A percentile compares a stretch with the other conserved stretches of the same genome.
Evolutionary conservation across 2,113 vertebrate species (phyloP).

Genomic region (Camelus bactrianus): DNA sequence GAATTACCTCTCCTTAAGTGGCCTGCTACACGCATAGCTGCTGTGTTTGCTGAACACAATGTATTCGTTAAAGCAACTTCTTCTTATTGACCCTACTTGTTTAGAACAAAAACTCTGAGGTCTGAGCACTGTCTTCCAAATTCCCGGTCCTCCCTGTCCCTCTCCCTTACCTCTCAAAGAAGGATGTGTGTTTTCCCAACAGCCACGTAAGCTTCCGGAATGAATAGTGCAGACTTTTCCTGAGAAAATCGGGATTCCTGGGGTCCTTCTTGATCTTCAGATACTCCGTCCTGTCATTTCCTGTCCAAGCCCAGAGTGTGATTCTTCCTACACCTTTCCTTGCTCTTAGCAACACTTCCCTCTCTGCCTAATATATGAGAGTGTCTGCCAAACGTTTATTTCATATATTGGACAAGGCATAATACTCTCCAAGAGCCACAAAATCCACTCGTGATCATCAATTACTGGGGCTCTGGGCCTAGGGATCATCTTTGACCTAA

Average conservation of each 20-base stretch:
- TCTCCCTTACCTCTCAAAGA: neutral
- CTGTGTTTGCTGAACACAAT: neutral
- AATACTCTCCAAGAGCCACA: neutral
- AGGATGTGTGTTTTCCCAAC: neutral
- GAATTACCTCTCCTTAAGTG: neutral
- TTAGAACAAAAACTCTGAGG: neutral
- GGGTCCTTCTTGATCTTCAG: neutral
- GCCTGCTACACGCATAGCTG: neutral
- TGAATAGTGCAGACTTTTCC: neutral
- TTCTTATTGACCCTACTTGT: neutral
- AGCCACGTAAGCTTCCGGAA: neutral
- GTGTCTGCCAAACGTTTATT: neutral
- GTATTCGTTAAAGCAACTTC: neutral
- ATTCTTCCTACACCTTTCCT: neutral
- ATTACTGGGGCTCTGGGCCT: neutral
- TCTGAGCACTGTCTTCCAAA: neutral
- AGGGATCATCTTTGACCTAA: neutral
- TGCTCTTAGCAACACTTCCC: neutral
- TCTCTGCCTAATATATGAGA: neutral
- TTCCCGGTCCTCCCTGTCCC: neutral
- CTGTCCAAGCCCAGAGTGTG: neutral
- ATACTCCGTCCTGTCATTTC: neutral
- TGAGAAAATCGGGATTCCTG: neutral
- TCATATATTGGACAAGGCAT: neutral
- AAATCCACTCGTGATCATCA: neutral